Conservation (phyloP, 2,888 invertebrate species). For the Macrosiphum euphorbiae region DNA sequence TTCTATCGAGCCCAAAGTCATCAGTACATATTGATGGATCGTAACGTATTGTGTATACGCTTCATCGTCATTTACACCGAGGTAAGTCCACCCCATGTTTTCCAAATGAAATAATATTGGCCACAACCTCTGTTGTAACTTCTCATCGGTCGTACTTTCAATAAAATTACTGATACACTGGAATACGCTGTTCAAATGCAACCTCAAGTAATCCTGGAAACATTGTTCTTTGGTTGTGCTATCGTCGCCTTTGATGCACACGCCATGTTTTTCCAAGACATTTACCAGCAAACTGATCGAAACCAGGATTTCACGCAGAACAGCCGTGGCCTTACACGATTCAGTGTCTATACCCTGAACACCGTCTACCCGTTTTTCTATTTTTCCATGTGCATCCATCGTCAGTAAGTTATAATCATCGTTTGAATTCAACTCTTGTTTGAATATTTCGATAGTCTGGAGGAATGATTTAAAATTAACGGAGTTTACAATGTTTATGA, state of each 20-base stretch:
- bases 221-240: background rate
- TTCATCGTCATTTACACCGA: background rate
- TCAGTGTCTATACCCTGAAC: background rate
- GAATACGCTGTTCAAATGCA: background rate
- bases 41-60: background rate
- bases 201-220: background rate
- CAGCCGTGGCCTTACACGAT: background rate
- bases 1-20: background rate
- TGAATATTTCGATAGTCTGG: background rate
- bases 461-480: background rate
- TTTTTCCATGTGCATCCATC: background rate
- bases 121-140: background rate
- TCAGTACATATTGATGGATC: background rate
- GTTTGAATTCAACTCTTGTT: background rate
- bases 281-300: background rate
- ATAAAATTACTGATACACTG: background rate
- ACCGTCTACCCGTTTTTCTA: background rate
- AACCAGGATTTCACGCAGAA: background rate
- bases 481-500: background rate
- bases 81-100: background rate
- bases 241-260: background rate
- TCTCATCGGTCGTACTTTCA: background rate
- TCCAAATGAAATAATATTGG: conserved; percentile 1
- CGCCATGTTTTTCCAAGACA: background rate
- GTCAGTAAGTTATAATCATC: background rate